Percentiles rank a stretch among this genome's conserved stretches.
phyloP scores from a whole-genome alignment of 92 coral and sea anemone species.

The Montipora capitata region DNA sequence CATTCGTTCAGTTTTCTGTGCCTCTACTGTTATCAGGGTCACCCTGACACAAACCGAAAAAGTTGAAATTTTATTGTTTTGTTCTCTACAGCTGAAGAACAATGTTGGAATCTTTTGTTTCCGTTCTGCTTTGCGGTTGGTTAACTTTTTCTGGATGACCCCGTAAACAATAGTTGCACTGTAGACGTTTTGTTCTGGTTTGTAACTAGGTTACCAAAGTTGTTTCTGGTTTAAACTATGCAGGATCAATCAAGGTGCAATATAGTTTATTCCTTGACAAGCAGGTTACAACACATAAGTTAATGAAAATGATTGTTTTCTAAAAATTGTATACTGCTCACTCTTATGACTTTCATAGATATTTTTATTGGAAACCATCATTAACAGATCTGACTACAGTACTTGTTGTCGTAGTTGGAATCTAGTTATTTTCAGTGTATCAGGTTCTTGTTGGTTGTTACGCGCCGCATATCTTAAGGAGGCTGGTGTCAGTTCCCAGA shows the following conservation, averaged over 20 bases:
- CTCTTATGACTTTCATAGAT: background rate
- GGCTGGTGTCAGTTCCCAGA: slow-evolving; percentile 2
- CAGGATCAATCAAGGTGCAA: background rate
- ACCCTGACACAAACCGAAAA: background rate
- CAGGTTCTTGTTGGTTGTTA: slow-evolving; percentile 9
- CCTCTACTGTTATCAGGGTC: background rate
- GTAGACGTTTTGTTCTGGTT: slow-evolving; percentile 5
- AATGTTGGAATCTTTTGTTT: slow-evolving; percentile 9
- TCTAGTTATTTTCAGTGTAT: slow-evolving; percentile 10
- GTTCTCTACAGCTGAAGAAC: slow-evolving; percentile 12
- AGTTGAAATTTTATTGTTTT: background rate
- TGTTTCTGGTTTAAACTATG: slow-evolving; percentile 14
- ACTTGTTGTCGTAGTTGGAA: slow-evolving; percentile 3
- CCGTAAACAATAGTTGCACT: background rate
- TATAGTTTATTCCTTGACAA: slow-evolving; percentile 3
- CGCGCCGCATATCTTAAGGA: slow-evolving; percentile 1
- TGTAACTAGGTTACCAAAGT: background rate
- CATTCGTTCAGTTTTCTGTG: background rate
- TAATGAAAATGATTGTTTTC: slow-evolving; percentile 1
- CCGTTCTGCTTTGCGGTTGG: slow-evolving; percentile 8
- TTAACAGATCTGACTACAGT: slow-evolving; percentile 11
- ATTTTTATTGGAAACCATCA: background rate
- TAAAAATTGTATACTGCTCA: background rate
- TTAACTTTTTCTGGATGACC: slow-evolving; percentile 8
- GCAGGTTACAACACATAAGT: slow-evolving; percentile 8